Conservation (phyloP, 2,888 invertebrate species). For the Pycnomerus fuliginosus region DNA sequence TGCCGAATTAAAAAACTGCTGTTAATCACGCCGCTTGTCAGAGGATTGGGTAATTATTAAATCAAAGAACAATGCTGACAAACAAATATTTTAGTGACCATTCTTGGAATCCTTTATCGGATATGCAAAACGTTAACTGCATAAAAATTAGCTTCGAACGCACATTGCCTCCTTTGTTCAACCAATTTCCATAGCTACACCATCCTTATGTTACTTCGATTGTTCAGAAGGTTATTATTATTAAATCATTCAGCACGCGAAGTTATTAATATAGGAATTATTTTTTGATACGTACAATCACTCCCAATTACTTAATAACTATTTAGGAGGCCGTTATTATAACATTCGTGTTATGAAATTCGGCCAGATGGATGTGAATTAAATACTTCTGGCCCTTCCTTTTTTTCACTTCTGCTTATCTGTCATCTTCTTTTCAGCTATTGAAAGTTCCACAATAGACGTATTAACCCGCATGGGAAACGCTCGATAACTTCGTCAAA, state of each 20-base stretch:
- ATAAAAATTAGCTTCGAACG: constrained; percentile 40
- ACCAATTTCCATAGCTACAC: constrained; percentile 30
- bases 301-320: constrained; percentile 26
- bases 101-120: constrained; percentile 43
- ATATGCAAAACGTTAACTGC: constrained; percentile 44
- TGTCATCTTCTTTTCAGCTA: no score
- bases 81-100: constrained; percentile 33
- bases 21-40: no score
- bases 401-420: no score
- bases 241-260: constrained; percentile 24
- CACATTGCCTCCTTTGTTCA: constrained; percentile 37
- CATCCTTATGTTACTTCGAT: constrained; percentile 2
- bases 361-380: constrained; percentile 12
- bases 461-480: constrained; percentile 6
- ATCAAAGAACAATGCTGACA: constrained; percentile 22
- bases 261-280: constrained; percentile 25
- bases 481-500: neutral
- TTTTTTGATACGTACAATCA: constrained; percentile 26
- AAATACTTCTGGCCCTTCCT: constrained; percentile 1
- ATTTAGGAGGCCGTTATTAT: constrained; percentile 22
- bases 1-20: no score
- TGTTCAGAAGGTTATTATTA: constrained; percentile 20
- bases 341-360: constrained; percentile 21
- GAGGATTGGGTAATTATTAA: no score
- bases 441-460: constrained; percentile 8